Conservation (phyloP, 2,113 vertebrate species). For the Protobothrops flavoviridis region DNA sequence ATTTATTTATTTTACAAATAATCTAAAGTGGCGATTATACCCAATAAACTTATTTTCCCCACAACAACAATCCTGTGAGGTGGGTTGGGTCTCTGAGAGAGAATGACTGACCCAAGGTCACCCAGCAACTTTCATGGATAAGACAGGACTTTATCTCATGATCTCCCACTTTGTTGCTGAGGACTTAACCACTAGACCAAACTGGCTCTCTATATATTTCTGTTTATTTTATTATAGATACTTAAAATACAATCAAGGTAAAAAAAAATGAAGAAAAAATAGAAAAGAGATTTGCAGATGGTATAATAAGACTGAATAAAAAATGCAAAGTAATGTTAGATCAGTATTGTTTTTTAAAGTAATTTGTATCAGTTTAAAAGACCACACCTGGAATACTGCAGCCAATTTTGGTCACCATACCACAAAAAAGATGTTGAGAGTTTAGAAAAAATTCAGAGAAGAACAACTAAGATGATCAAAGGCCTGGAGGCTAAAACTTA, state of each 20-base stretch:
- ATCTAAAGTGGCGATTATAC: background rate
- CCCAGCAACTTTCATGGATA: background rate
- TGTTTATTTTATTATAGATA: background rate
- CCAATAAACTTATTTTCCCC: background rate
- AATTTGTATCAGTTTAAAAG: background rate
- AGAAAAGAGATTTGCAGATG: background rate
- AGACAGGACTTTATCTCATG: background rate
- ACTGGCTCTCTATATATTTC: background rate
- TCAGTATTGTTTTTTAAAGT: background rate
- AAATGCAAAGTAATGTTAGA: background rate
- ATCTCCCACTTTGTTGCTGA: background rate
- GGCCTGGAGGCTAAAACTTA: no score
- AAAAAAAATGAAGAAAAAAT: background rate
- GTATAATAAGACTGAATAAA: background rate
- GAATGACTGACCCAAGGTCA: background rate
- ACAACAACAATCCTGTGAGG: background rate
- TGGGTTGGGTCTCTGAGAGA: background rate
- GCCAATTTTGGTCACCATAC: no score
- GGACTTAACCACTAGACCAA: background rate
- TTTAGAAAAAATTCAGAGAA: no score
- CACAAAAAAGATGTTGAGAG: no score
- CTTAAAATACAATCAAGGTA: background rate
- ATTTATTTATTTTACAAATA: background rate
- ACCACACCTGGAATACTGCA: no score
- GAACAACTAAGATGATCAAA: no score